Evolutionary conservation across 2,113 vertebrate species (phyloP).

Genomic region (Sceloporus tristichus): DNA sequence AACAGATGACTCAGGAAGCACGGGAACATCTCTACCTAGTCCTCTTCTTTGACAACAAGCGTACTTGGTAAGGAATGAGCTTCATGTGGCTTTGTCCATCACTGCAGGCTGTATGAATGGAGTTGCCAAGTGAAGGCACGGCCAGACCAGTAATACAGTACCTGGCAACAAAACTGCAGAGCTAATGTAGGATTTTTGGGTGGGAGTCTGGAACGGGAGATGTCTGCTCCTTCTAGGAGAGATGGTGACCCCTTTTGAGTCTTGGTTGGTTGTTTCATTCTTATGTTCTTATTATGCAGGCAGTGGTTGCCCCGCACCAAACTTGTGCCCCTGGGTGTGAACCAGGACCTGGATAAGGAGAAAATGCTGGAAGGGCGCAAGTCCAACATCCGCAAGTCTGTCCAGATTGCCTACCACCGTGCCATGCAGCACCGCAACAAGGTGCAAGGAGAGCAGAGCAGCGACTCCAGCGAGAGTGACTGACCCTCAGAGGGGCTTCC

Average conservation of each 20-base stretch:
- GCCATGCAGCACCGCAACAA: conserved; percentile 99
- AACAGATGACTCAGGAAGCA: conserved; percentile 99
- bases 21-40: conserved; percentile 98
- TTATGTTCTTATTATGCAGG: conserved; percentile 74
- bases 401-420: conserved; percentile 96
- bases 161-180: too few relatives aligned
- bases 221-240: conserved; percentile 3
- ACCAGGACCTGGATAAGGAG: conserved; percentile 97
- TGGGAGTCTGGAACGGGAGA: conserved; percentile 12
- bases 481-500: conserved; percentile 76
- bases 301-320: conserved; percentile 98
- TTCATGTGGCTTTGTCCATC: background rate
- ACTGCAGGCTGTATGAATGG: background rate
- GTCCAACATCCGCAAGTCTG: conserved; percentile 98
- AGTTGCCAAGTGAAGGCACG: background rate
- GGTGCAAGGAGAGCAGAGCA: conserved; percentile 97
- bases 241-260: conserved; percentile 47
- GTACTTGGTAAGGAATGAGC: conserved; percentile 89
- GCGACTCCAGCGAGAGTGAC: conserved; percentile 96
- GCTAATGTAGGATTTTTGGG: background rate
- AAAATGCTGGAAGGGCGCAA: conserved; percentile 98
- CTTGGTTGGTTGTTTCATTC: conserved; percentile 28
- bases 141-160: background rate
- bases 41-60: conserved; percentile 99
- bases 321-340: conserved; percentile 94